Evolutionary conservation across 1,140 invertebrate genomes (phyloP), one percentile per base, ranked within the genome.

Genomic region (Protaetia brevitarsis): DNA sequence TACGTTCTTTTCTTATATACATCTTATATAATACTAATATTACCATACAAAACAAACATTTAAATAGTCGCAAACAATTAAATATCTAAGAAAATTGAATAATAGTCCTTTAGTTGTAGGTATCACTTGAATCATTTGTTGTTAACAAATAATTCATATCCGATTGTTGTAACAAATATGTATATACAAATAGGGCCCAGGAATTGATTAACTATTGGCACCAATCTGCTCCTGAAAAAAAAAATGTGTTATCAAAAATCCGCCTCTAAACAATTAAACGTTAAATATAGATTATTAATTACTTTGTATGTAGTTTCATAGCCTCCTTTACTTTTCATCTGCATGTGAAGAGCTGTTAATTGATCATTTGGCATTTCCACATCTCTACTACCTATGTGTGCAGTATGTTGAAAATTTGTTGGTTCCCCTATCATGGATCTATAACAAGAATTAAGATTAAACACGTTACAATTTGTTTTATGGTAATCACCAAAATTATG

Each of bases 401-500:
- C 89, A 1, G 90, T 91, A 76, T 93, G 91, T 67, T 88, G 85
- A 77, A 93, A 93, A 77, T 93, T 89, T 66, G 88, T 92, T 7
- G 91, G 91, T 23, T 84, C 83, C 27, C 91, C 89, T 70, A 93
- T 93, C 90, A 92, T 92, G 27, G 88, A 89, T 16, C 89, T 78
- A 57, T 7, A 71, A 68, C 51, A 34, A 57, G 1, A 59, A 2
- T 34, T 34, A 11, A 34, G n/a, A n/a, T n/a, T n/a, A n/a, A n/a
- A n/a, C n/a, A n/a, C n/a, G n/a, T n/a, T n/a, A n/a, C n/a, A n/a
- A n/a, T n/a, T n/a, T n/a, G n/a, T n/a, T n/a, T n/a, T n/a, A n/a
- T n/a, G n/a, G n/a, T n/a, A n/a, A n/a, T n/a, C n/a, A n/a, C n/a
- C n/a, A n/a, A n/a, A n/a, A n/a, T n/a, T n/a, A n/a, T n/a, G n/a